Conservation (phyloP, 2,797 vertebrate species). For the Carcharodon carcharias region DNA sequence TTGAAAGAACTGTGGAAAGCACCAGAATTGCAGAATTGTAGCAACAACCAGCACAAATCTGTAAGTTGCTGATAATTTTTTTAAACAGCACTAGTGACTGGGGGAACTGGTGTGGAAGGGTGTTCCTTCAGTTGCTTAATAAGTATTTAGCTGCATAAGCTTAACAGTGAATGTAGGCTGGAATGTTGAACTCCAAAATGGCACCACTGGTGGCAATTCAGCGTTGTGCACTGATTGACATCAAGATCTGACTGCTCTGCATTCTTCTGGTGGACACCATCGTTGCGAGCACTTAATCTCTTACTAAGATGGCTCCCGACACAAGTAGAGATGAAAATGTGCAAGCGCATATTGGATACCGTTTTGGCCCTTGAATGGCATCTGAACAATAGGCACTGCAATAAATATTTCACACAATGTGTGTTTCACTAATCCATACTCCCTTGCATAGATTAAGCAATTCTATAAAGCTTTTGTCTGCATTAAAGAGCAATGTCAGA, state of each 20-base stretch:
- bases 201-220: background rate
- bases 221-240: background rate
- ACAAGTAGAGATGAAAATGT: background rate
- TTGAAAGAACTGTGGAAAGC: no score
- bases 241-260: background rate
- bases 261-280: background rate
- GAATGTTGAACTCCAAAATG: background rate
- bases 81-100: no score
- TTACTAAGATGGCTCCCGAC: background rate
- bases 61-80: no score
- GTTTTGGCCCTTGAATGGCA: background rate
- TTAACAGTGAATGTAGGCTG: background rate
- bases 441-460: background rate
- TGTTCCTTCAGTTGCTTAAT: background rate
- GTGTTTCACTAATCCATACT: background rate
- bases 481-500: background rate
- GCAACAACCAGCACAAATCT: no score
- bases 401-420: background rate
- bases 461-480: background rate
- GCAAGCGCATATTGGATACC: background rate
- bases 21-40: no score
- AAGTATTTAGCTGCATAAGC: background rate
- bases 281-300: background rate
- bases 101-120: no score
- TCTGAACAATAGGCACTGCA: background rate